Conservation (phyloP, 2,797 vertebrate species). For the Esox masquinongy region DNA sequence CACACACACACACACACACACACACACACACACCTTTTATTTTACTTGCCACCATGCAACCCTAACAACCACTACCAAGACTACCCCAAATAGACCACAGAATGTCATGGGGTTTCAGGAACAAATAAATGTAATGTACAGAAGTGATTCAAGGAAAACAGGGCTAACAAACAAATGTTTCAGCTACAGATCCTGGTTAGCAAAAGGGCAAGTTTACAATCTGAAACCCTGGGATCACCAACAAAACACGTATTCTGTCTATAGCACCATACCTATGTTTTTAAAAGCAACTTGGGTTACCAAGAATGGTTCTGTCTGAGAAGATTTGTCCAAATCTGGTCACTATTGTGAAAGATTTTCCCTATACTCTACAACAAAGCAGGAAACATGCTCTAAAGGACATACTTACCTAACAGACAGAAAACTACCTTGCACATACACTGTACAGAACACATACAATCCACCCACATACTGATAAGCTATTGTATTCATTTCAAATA, state of each 20-base stretch:
- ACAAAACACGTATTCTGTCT: neutral
- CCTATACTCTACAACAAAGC: conserved; percentile 3
- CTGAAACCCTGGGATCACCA: neutral
- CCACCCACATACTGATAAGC: neutral
- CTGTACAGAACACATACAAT: neutral
- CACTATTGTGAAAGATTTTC: conserved; percentile 31
- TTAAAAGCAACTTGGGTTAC: conserved; percentile 5
- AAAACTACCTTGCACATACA: neutral
- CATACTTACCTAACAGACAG: neutral
- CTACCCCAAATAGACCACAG: conserved; percentile 18
- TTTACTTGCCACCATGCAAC: neutral
- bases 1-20: no score
- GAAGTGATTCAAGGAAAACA: conserved; percentile 1
- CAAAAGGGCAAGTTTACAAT: conserved; percentile 1
- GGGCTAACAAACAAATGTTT: neutral
- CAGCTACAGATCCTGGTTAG: neutral
- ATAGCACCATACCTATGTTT: neutral
- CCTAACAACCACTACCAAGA: conserved; percentile 6
- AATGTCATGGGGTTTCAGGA: conserved; percentile 30
- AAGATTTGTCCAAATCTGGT: conserved; percentile 27
- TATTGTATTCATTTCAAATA: conserved; percentile 11
- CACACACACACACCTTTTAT: neutral
- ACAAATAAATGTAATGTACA: neutral
- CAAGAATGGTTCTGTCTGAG: conserved; percentile 18
- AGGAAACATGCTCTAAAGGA: neutral